These are phyloP conservation scores for Condylura cristata DNA, from an alignment of 2,113 vertebrate species.

Conservation along the genomic window DNA sequence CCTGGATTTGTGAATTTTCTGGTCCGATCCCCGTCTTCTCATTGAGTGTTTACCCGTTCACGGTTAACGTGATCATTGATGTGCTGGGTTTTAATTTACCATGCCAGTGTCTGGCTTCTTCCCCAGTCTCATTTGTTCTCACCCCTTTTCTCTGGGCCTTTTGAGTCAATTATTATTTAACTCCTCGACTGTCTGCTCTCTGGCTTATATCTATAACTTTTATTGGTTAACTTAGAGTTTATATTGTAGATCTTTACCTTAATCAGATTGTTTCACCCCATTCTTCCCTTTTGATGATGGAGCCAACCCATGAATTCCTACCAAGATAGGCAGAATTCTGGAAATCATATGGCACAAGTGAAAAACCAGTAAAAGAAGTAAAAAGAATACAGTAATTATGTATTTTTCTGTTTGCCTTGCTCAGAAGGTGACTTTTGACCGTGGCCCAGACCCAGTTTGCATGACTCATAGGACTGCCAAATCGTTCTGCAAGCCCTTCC, in stretches of 20 bases:
- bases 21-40: neutral
- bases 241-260: neutral
- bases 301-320: neutral
- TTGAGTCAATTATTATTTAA: neutral
- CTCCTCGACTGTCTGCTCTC: neutral
- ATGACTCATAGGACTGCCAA: neutral
- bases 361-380: neutral
- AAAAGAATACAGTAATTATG: neutral
- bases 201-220: neutral
- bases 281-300: neutral
- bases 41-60: neutral
- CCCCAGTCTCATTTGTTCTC: neutral
- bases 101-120: neutral
- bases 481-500: neutral
- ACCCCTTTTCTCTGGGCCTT: neutral
- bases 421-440: neutral
- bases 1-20: neutral
- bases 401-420: neutral
- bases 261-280: neutral
- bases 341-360: neutral
- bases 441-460: neutral
- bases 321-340: neutral
- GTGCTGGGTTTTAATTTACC: neutral
- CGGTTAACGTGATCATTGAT: neutral
- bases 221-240: neutral